Conservation (phyloP, 2,113 vertebrate genomes). For the Semnornis frantzii region DNA sequence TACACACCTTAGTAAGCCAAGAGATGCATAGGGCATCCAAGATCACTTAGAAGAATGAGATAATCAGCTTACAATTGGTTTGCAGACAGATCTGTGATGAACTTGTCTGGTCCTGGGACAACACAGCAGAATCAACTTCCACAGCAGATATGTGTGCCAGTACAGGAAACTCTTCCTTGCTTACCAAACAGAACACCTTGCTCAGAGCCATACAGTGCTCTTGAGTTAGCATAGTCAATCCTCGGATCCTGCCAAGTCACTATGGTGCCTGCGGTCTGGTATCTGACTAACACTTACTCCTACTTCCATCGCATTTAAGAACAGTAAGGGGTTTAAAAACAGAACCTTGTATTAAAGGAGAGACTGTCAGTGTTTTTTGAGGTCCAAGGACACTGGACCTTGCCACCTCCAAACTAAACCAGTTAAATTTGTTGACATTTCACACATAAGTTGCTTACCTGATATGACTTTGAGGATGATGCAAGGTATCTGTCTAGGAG, state of each 20-base stretch:
- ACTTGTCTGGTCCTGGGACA: background rate
- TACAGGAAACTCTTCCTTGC: background rate
- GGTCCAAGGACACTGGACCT: background rate
- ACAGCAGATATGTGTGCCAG: background rate
- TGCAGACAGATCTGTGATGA: background rate
- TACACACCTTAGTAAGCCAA: background rate
- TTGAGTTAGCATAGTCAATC: background rate
- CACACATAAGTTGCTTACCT: background rate
- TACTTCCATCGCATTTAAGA: background rate
- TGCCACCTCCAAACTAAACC: background rate
- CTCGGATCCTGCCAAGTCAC: background rate
- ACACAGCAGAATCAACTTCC: background rate
- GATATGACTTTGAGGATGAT: background rate
- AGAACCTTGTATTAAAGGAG: background rate
- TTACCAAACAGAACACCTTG: background rate
- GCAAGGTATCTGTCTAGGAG: background rate
- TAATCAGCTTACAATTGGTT: background rate
- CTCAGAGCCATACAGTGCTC: background rate
- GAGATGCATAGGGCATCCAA: background rate
- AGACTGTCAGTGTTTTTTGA: background rate
- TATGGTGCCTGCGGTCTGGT: background rate
- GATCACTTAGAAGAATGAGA: background rate
- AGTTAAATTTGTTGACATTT: background rate
- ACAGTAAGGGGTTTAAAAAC: background rate
- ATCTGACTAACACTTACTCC: background rate